These are phyloP conservation scores for Protobothrops mucrosquamatus DNA, from an alignment of 2,113 vertebrate genomes.

Conservation along the genomic window DNA sequence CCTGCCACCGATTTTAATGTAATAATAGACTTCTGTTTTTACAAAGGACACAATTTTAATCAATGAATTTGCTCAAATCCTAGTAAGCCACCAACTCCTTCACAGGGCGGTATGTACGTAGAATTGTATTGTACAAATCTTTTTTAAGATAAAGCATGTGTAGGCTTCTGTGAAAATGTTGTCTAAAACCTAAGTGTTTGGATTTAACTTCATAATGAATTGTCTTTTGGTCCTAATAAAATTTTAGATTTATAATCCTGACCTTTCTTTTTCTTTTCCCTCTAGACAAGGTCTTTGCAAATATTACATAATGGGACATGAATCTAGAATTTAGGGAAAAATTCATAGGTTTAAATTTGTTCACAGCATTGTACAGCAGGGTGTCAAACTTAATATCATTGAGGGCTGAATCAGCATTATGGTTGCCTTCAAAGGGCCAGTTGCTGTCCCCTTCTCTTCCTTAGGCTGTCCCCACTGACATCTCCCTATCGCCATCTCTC, in stretches of 20 bases:
- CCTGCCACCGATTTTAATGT: constrained; percentile 42
- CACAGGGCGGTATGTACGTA: constrained; percentile 53
- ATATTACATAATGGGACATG: neutral
- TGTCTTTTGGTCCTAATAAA: constrained; percentile 79
- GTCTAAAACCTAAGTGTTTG: constrained; percentile 75
- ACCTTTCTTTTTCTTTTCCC: constrained; percentile 36
- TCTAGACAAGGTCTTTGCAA: constrained; percentile 19
- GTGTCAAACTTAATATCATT: too few relatives aligned
- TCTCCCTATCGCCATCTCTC: too few relatives aligned
- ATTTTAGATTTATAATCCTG: constrained; percentile 82
- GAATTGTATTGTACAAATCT: constrained; percentile 65
- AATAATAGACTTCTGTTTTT: constrained; percentile 44
- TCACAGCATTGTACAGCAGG: too few relatives aligned
- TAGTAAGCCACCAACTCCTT: constrained; percentile 39
- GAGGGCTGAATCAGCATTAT: too few relatives aligned
- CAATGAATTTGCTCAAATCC: constrained; percentile 47
- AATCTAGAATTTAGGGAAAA: neutral
- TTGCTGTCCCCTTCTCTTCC: too few relatives aligned
- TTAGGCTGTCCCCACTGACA: too few relatives aligned
- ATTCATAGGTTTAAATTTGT: neutral
- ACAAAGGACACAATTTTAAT: constrained; percentile 53
- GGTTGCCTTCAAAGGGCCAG: too few relatives aligned
- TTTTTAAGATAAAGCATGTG: constrained; percentile 69
- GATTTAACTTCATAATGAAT: constrained; percentile 68
- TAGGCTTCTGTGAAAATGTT: constrained; percentile 73